A percentile compares a stretch with the other conserved stretches of the same genome.
Evolutionary conservation across 2,797 vertebrate genomes (phyloP).

Genomic region (Melanotaenia parkinsoni): DNA sequence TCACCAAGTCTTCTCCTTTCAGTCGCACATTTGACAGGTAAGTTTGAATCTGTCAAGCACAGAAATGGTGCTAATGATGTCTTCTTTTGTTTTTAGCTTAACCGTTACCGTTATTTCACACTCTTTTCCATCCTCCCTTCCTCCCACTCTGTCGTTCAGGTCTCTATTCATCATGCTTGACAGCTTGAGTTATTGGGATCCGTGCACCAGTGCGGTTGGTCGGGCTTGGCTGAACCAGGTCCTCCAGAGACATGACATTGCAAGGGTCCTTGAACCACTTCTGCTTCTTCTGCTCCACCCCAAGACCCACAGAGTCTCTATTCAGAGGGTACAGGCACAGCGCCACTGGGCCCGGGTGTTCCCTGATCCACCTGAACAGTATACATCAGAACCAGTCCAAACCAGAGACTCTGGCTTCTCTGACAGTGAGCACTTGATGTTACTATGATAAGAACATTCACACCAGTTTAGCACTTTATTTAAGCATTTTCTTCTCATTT

Average conservation of each 20-base stretch:
- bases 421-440: conserved; percentile 82
- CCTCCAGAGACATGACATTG: conserved; percentile 97
- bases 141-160: conserved; percentile 71
- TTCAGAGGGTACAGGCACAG: conserved; percentile 95
- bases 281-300: conserved; percentile 95
- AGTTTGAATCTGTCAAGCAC: conserved; percentile 41
- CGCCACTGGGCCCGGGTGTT: conserved; percentile 88
- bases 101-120: neutral
- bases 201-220: conserved; percentile 93
- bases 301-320: conserved; percentile 96
- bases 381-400: conserved; percentile 76
- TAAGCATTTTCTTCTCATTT: conserved; percentile 6
- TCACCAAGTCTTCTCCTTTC: conserved; percentile 96
- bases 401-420: conserved; percentile 84
- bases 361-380: conserved; percentile 81
- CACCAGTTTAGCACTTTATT: neutral
- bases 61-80: neutral
- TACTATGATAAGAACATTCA: neutral
- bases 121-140: neutral
- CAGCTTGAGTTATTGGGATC: conserved; percentile 95
- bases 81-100: conserved; percentile 4
- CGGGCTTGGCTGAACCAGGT: conserved; percentile 98
- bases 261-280: conserved; percentile 95
- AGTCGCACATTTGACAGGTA: conserved; percentile 98
- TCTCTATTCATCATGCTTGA: conserved; percentile 99